phyloP scores from a whole-genome alignment of 2,888 invertebrate species.

The Eupeodes luniger region DNA sequence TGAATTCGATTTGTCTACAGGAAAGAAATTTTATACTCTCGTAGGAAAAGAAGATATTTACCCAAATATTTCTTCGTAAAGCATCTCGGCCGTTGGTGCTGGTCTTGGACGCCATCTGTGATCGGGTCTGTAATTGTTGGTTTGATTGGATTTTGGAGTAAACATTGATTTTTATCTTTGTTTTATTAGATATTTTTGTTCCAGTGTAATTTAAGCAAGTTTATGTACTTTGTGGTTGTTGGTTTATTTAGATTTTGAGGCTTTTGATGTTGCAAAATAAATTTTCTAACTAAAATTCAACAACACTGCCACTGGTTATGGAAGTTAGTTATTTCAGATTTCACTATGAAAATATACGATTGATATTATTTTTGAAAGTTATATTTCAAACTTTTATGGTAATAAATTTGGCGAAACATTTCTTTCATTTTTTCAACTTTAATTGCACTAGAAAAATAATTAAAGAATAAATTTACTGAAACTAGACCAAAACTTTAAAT shows the following conservation, averaged over 20 bases:
- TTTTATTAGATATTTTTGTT: background rate
- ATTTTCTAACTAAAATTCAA: background rate
- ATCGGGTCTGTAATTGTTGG: slow-evolving; percentile 31
- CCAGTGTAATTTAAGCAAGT: slow-evolving; percentile 25
- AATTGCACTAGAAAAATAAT: background rate
- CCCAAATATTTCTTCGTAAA: slow-evolving; percentile 67
- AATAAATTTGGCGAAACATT: background rate
- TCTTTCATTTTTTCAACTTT: background rate
- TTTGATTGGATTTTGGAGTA: slow-evolving; percentile 47
- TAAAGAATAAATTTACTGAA: background rate
- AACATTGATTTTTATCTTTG: slow-evolving; percentile 57
- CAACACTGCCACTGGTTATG: background rate
- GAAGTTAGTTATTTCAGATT: slow-evolving; percentile 13
- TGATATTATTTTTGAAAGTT: background rate
- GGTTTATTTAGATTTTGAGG: slow-evolving; percentile 47
- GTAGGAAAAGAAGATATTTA: slow-evolving; percentile 40
- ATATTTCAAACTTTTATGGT: background rate
- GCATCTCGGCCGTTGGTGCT: slow-evolving; percentile 42
- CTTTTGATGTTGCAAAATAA: slow-evolving; percentile 62
- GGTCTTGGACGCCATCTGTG: slow-evolving; percentile 50
- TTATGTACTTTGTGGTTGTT: slow-evolving; percentile 11
- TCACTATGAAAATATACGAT: slow-evolving; percentile 2
- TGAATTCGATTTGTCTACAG: background rate
- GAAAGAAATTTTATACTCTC: background rate
- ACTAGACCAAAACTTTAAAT: background rate